Conservation (phyloP, 2,113 vertebrate species). For the Sminthopsis crassicaudata region DNA sequence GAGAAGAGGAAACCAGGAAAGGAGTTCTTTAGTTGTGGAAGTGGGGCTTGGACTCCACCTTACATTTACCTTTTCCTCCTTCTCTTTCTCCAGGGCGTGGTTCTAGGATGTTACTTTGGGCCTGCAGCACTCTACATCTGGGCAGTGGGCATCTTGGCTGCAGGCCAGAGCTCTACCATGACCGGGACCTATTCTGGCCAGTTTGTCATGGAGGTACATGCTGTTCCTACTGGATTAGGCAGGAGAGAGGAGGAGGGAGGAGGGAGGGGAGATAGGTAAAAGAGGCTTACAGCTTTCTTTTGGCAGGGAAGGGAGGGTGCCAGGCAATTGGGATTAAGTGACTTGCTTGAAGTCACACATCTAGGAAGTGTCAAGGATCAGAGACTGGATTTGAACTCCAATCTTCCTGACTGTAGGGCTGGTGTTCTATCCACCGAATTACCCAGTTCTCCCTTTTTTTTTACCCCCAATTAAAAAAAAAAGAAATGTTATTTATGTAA, state of each 20-base stretch:
- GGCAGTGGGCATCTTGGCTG: conserved; percentile 96
- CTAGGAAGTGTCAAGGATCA: no score
- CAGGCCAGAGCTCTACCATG: conserved; percentile 99
- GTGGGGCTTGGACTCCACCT: background rate
- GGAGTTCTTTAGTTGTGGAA: background rate
- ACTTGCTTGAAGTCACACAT: no score
- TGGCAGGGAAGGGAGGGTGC: no score
- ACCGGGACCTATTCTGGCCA: conserved; percentile 98
- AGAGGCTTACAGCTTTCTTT: background rate
- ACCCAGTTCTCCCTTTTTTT: no score
- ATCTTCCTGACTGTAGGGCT: no score
- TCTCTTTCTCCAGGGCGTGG: conserved; percentile 86
- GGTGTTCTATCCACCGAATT: no score
- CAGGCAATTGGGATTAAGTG: no score
- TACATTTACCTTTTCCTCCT: background rate
- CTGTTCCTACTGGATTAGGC: background rate
- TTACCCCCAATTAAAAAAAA: no score
- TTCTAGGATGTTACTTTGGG: conserved; percentile 96
- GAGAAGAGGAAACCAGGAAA: background rate
- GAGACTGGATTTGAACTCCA: no score
- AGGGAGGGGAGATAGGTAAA: background rate
- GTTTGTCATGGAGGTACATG: conserved; percentile 97
- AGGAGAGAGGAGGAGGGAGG: no score
- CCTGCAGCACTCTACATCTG: conserved; percentile 96
- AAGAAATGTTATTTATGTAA: no score